Percentiles rank a stretch among this genome's conserved stretches.
phyloP scores from a whole-genome alignment of 2,113 vertebrate species.

The Irena cyanogastra region DNA sequence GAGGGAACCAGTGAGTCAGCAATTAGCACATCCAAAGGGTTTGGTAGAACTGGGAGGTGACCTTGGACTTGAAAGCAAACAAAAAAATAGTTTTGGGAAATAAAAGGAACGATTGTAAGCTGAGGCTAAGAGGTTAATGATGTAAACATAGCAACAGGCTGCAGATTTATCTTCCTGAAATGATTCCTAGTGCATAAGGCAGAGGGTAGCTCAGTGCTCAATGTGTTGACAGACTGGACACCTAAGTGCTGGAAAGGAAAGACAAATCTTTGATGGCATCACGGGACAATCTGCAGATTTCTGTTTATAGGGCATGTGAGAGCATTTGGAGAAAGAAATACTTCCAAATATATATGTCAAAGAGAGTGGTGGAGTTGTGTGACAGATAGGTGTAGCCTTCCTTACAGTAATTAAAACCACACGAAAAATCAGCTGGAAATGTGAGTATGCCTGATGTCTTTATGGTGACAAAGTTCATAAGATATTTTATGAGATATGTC shows the following conservation, averaged over 20 bases:
- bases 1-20: background rate
- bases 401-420: background rate
- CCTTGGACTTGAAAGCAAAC: background rate
- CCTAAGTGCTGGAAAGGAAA: background rate
- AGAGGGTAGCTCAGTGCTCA: background rate
- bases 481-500: background rate
- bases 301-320: background rate
- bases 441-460: background rate
- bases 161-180: background rate
- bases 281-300: background rate
- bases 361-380: background rate
- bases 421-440: background rate
- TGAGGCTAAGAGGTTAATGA: background rate
- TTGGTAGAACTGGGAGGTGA: background rate
- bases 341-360: background rate
- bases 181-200: background rate
- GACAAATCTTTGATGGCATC: background rate
- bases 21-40: background rate
- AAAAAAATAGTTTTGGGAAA: background rate
- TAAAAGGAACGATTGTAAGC: background rate
- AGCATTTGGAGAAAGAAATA: background rate
- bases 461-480: background rate
- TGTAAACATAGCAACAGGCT: background rate
- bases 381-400: background rate
- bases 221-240: background rate